phyloP scores from a whole-genome alignment of 2,797 vertebrate genomes.

The Cyclura pinguis region DNA sequence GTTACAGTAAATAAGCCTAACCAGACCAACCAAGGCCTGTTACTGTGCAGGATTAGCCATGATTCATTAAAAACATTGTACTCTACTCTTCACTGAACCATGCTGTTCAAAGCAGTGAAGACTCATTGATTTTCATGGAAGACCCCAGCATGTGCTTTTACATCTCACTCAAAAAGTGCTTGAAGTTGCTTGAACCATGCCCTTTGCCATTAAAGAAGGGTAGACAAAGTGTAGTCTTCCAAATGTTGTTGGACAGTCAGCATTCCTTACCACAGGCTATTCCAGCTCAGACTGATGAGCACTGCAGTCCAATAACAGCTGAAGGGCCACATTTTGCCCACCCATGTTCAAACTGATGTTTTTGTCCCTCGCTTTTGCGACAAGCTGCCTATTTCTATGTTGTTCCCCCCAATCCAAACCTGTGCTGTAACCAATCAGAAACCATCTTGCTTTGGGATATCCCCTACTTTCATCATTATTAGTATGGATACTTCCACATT shows the following conservation, averaged over 20 bases:
- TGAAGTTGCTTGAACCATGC: not conserved
- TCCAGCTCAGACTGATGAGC: too few species aligned
- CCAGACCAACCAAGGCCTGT: not conserved
- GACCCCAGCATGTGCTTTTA: not conserved
- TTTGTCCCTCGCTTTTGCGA: too few species aligned
- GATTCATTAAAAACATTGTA: not conserved
- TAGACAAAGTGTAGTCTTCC: too few species aligned
- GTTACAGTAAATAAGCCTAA: not conserved
- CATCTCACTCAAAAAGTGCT: not conserved
- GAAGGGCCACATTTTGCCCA: too few species aligned
- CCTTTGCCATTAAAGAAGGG: not conserved
- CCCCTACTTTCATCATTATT: not conserved
- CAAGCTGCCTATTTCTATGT: too few species aligned
- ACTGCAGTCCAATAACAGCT: too few species aligned
- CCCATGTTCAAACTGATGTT: too few species aligned
- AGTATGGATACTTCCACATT: not conserved
- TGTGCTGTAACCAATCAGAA: not conserved
- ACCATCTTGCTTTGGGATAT: not conserved
- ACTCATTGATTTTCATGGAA: not conserved
- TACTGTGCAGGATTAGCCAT: not conserved
- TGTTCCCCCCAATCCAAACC: too few species aligned
- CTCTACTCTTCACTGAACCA: not conserved
- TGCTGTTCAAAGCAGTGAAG: not conserved
- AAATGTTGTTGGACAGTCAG: too few species aligned
- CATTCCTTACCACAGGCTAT: too few species aligned